Base-by-base conservation (phyloP, 2,888 invertebrate species). In the Dorcus hopei region DNA sequence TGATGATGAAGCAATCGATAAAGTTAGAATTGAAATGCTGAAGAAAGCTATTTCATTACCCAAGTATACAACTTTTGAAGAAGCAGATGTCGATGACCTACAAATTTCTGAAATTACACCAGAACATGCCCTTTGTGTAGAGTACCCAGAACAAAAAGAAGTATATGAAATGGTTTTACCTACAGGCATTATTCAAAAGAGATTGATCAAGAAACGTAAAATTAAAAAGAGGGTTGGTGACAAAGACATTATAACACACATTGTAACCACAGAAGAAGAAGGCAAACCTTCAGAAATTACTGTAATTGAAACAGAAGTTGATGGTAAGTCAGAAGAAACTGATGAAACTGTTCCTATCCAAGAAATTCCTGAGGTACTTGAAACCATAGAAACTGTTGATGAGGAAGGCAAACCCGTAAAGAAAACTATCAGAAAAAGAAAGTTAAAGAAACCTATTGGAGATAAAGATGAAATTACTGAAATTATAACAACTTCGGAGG, bases 401-500 rank as follows among this genome's bases (percentile, higher is more conserved):
- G 54, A 65, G 41, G 45, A 42, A 49, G 43, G 54, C 14, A 56
- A 54, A 3, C 43, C 66, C 49, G 60, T 64, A 5, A 68, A 65
- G 50, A 69, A 64, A 59, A 63, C 61, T 2, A 60, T 64, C 38
- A 80, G 76, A 7, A 80, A 76, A 55, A 75, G 75, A 6, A 77
- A 77, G 49, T 72, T 79, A 1, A 79, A 77, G 55, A 79, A 78
- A 51, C 76, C 73, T 9, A 72, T 70, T 38, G 78, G 73, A 3
- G 71, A 68, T 14, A 74, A 74, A 54, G 62, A 78, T 54, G 72
- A 78, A 68, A 69, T 73, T 0, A 77, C 77, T 23, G 75, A 80
- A 70, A 77, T 78, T 57, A 69, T 71, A 9, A 70, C 69, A 14
- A 73, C 68, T 1, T 67, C 72, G 63, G 70, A 72, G 61, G 73